Evolutionary conservation across 53 echinoderm and acorn worm genomes (phyloP).

Genomic region (Arbacia lixula): DNA sequence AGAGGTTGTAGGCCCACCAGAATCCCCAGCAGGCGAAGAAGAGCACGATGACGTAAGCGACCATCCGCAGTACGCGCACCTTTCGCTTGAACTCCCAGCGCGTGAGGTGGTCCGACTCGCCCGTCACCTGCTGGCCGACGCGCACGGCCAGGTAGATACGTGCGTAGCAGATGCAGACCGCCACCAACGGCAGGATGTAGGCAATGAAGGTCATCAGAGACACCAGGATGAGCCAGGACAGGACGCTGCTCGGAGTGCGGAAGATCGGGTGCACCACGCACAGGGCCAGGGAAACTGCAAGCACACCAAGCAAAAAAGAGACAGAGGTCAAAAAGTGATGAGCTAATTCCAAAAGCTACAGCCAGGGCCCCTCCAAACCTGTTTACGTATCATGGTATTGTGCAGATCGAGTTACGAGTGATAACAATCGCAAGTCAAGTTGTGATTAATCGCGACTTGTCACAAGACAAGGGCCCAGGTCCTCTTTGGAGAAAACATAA

Average conservation of each 20-base stretch:
- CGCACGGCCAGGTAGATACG: constrained; percentile 25
- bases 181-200: constrained; percentile 26
- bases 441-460: too few species aligned
- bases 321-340: too few species aligned
- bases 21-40: constrained; percentile 14
- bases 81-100: constrained; percentile 46
- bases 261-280: constrained; percentile 31
- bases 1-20: constrained; percentile 30
- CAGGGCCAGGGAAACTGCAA: constrained; percentile 10
- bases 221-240: constrained; percentile 4
- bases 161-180: constrained; percentile 9
- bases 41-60: constrained; percentile 6
- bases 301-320: too few species aligned
- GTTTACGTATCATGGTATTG: too few species aligned
- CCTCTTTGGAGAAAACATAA: too few species aligned
- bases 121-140: constrained; percentile 9
- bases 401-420: too few species aligned
- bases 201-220: constrained; percentile 2
- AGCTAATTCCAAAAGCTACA: too few species aligned
- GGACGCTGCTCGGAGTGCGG: not conserved
- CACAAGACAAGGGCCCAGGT: too few species aligned
- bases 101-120: constrained; percentile 39
- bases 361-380: too few species aligned
- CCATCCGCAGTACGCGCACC: constrained; percentile 43
- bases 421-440: too few species aligned